These are phyloP conservation scores for Abramis brama DNA, from an alignment of 2,113 vertebrate species.

Conservation along the genomic window DNA sequence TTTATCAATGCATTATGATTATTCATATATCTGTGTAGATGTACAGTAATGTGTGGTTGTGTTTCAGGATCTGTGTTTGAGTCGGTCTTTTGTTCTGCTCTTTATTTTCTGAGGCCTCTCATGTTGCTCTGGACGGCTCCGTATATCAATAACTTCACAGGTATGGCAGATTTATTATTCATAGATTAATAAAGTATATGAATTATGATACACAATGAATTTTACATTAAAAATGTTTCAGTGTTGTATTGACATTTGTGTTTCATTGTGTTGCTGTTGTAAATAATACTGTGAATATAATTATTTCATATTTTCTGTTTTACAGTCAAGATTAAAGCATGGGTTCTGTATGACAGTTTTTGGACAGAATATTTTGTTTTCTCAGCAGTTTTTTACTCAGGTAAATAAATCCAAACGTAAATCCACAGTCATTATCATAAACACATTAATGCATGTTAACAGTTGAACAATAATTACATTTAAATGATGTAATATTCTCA, in stretches of 20 bases:
- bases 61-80: too few relatives aligned
- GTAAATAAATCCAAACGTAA: background rate
- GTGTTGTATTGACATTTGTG: background rate
- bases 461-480: too few relatives aligned
- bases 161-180: background rate
- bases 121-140: too few relatives aligned
- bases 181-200: background rate
- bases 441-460: background rate
- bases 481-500: too few relatives aligned
- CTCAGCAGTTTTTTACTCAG: background rate
- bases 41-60: too few relatives aligned
- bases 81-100: too few relatives aligned
- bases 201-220: background rate
- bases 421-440: background rate
- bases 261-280: background rate
- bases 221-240: background rate
- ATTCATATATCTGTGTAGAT: too few relatives aligned
- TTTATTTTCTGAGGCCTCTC: too few relatives aligned
- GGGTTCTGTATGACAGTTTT: background rate
- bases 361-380: background rate
- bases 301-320: background rate
- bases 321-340: background rate
- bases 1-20: too few relatives aligned
- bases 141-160: too few relatives aligned
- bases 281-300: background rate